Evolutionary conservation across 1,140 invertebrate genomes (phyloP), one percentile per base, ranked within the genome.

Genomic region (Cherax destructor): DNA sequence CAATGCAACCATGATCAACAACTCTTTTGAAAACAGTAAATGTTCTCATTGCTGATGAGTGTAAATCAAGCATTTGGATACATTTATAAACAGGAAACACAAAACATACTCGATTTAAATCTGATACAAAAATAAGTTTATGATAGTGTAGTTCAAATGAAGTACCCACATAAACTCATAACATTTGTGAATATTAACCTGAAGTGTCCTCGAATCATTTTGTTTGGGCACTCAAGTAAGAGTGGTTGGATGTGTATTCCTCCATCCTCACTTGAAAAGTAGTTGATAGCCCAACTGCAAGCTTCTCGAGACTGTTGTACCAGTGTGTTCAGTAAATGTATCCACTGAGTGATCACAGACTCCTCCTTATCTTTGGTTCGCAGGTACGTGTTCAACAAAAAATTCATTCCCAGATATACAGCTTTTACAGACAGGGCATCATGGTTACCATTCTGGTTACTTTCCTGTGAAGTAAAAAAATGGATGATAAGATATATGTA

Each of bases 371-470:
- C 94, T 77, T 95, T 95, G 52, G 94, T 94, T 61, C 95, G 94
- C 30, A 95, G 94, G 93, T 95, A 95, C 30, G 95, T 95, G 92
- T 96, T 95, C 91, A 95, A 94, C 4, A 96, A 93, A 93, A 95
- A 96, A 79, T 94, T 94, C 49, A 95, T 92, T 83, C 95, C 94
- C 49, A 95, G 78, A 76, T 86, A 74, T 56, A 93, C 59, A 61
- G 89, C 91, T 69, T 93, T 81, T 65, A 88, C 52, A 79, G 86
- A 80, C 11, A 65, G 24, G 65, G 83, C 86, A 89, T 89, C 93
- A 41, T 50, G 16, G 41, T 47, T 41, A n/a, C 69, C 24, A 56
- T 49, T 41, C 59, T 91, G 56, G 21, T n/a, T 83, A 49, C 74
- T 87, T 18, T 86, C 90, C 90, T 91, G 78, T 49, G 21, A 49